Percentiles rank a stretch among this genome's conserved stretches.
These are phyloP conservation scores for Oryzias curvinotus DNA, from an alignment of 2,113 vertebrate species.

Conservation along the genomic window DNA sequence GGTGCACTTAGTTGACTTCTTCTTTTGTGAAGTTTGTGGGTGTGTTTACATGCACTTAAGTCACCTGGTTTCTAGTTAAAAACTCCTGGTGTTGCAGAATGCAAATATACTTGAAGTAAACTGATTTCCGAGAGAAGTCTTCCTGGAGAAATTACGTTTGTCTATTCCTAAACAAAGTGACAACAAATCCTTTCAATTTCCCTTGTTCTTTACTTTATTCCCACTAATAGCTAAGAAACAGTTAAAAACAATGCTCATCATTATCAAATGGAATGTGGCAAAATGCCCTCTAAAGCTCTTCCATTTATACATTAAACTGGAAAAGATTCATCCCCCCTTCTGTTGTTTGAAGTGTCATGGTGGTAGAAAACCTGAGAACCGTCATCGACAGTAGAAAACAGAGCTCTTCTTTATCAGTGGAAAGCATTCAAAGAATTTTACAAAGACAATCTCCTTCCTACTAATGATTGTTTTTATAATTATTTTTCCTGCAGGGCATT, in stretches of 20 bases:
- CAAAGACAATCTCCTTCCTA: background rate
- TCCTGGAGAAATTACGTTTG: no score
- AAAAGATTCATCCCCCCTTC: background rate
- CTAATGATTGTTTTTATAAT: background rate
- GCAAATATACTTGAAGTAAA: no score
- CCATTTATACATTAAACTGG: background rate
- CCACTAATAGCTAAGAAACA: background rate
- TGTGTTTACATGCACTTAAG: no score
- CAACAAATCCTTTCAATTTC: background rate
- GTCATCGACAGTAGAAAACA: no score
- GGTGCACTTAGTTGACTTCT: no score
- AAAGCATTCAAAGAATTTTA: background rate
- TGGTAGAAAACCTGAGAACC: background rate
- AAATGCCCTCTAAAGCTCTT: background rate
- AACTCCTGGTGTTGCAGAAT: no score
- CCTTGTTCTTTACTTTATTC: background rate
- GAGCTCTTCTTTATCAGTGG: background rate
- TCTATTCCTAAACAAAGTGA: no score
- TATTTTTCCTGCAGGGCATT: background rate
- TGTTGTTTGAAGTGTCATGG: background rate
- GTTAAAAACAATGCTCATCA: background rate
- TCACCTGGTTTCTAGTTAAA: no score
- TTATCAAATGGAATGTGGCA: background rate
- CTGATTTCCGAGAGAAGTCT: no score
- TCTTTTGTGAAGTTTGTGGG: no score